Evolutionary conservation across 1,140 invertebrate genomes (phyloP).

Genomic region (Coenobita brevimanus): DNA sequence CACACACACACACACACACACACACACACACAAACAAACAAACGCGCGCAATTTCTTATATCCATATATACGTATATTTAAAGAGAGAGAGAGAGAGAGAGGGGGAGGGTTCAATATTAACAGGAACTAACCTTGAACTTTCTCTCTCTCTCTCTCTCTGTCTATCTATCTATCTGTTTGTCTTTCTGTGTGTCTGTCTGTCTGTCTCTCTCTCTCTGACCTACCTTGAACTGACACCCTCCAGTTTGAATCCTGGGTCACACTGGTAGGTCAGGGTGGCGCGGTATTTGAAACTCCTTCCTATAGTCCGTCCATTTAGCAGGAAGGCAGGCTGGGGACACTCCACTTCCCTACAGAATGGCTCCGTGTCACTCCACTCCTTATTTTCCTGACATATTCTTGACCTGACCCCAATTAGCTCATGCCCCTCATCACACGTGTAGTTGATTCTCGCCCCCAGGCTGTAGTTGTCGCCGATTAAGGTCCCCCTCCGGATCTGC

Average conservation of each 20-base stretch:
- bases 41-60: too few species aligned
- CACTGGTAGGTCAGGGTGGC: slow-evolving; percentile 72
- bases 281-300: slow-evolving; percentile 69
- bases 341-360: slow-evolving; percentile 70
- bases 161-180: too few species aligned
- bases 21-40: too few species aligned
- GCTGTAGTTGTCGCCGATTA: slow-evolving; percentile 53
- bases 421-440: slow-evolving; percentile 72
- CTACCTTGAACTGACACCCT: slow-evolving; percentile 67
- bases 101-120: too few species aligned
- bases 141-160: too few species aligned
- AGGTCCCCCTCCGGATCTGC: slow-evolving; percentile 56
- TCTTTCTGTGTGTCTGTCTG: too few species aligned
- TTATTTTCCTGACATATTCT: slow-evolving; percentile 71
- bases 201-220: too few species aligned
- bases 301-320: slow-evolving; percentile 71
- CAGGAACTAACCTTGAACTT: too few species aligned
- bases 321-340: slow-evolving; percentile 69
- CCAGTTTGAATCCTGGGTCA: slow-evolving; percentile 72
- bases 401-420: slow-evolving; percentile 69
- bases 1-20: too few species aligned
- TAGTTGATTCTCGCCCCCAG: slow-evolving; percentile 65
- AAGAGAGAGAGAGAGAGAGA: too few species aligned
- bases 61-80: too few species aligned
- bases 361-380: slow-evolving; percentile 72